These are phyloP conservation scores for Thripadectes ignobilis DNA, from an alignment of 2,797 vertebrate genomes.

Conservation along the genomic window DNA sequence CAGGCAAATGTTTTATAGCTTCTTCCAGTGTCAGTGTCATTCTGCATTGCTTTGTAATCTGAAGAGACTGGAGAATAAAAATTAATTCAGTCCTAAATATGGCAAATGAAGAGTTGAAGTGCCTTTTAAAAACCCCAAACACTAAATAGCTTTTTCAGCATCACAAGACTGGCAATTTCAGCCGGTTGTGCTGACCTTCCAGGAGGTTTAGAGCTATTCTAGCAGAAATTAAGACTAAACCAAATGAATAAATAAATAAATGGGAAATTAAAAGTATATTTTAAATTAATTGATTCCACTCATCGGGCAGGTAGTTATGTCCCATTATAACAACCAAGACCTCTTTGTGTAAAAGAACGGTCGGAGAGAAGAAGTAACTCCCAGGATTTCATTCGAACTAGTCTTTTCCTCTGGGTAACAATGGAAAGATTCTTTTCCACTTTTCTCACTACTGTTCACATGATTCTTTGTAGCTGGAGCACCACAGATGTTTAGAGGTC, in stretches of 20 bases:
- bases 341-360: not conserved
- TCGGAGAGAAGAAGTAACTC: not conserved
- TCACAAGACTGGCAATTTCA: not conserved
- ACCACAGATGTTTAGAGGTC: not conserved
- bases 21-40: not conserved
- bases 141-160: not conserved
- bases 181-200: not conserved
- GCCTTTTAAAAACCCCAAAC: not conserved
- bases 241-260: not conserved
- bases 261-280: accelerated
- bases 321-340: not conserved
- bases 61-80: conserved; percentile 4
- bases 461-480: not conserved
- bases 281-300: not conserved
- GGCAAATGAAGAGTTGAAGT: not conserved
- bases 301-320: not conserved
- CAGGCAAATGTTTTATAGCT: conserved; percentile 12
- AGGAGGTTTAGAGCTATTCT: not conserved
- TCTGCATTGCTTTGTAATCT: not conserved
- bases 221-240: not conserved
- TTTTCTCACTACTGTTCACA: not conserved
- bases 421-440: not conserved
- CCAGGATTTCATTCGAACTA: not conserved
- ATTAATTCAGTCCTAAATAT: conserved; percentile 17
- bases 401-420: not conserved